Evolutionary conservation across 2,888 invertebrate genomes (phyloP).

Genomic region (Heliconius hortense): DNA sequence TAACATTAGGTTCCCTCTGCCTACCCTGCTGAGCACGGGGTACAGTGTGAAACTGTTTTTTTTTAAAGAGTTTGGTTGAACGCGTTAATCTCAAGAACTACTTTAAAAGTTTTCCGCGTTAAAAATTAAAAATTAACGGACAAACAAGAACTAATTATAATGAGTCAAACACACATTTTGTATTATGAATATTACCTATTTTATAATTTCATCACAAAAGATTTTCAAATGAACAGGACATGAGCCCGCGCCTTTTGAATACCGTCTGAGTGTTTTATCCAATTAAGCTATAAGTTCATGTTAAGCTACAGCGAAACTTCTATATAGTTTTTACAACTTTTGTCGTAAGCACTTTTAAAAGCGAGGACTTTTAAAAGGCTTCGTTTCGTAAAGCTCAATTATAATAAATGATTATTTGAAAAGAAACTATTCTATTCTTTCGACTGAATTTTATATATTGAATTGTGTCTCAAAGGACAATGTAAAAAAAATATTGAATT

Average conservation of each 20-base stretch:
- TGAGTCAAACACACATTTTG: not conserved
- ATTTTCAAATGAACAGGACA: not conserved
- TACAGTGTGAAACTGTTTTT: no score
- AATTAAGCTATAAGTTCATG: conserved; percentile 14
- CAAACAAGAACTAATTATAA: not conserved
- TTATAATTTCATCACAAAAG: conserved; percentile 3
- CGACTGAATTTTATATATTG: not conserved
- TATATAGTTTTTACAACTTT: conserved; percentile 10
- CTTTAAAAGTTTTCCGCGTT: no score
- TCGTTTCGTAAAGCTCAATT: not conserved
- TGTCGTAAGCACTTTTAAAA: not conserved
- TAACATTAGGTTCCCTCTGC: no score
- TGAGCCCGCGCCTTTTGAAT: conserved; percentile 7
- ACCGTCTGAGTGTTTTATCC: conserved; percentile 16
- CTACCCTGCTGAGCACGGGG: no score
- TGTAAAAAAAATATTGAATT: no score
- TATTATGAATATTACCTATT: not conserved
- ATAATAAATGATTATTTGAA: not conserved
- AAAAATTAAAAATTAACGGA: not conserved
- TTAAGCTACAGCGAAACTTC: conserved; percentile 6
- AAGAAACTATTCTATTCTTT: not conserved
- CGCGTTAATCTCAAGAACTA: no score
- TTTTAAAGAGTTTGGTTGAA: no score
- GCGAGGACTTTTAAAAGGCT: not conserved
- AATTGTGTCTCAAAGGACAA: no score